Evolutionary conservation across 2,113 vertebrate genomes (phyloP).

Genomic region (Psophia crepitans): DNA sequence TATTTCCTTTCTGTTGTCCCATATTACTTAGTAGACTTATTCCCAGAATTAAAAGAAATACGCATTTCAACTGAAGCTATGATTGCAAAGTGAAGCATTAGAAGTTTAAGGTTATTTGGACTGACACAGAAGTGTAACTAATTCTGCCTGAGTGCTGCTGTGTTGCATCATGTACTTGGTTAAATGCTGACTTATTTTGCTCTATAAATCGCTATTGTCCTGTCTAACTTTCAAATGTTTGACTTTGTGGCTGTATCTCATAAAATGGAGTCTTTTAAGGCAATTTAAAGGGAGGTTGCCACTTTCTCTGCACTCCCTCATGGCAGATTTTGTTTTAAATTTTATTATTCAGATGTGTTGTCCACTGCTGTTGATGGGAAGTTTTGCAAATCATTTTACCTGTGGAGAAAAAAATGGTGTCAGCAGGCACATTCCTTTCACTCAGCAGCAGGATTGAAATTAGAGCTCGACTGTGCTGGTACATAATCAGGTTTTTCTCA

Average conservation of each 20-base stretch:
- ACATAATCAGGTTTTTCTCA: not conserved
- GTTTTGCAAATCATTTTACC: not conserved
- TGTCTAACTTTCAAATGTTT: not conserved
- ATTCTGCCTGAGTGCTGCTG: not conserved
- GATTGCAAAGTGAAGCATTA: not conserved
- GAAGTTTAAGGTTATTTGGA: not conserved
- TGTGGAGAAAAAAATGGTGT: not conserved
- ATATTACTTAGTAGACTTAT: not conserved
- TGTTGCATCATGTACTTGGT: not conserved
- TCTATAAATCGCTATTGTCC: not conserved
- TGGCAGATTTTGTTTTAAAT: not conserved
- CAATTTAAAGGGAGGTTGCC: not conserved
- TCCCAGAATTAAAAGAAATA: not conserved
- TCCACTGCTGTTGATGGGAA: not conserved
- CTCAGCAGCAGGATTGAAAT: not conserved
- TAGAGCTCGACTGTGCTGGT: not conserved
- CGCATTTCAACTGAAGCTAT: rapidly evolving
- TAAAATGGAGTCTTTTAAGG: not conserved
- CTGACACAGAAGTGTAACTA: not conserved
- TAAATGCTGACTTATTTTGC: not conserved
- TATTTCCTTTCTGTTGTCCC: not conserved
- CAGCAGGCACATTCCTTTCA: not conserved
- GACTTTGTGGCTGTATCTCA: not conserved
- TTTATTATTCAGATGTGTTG: not conserved
- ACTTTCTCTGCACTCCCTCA: not conserved